A percentile compares a stretch with the other conserved stretches of the same genome.
These are phyloP conservation scores for Zygogramma bicolorata DNA, from an alignment of 2,888 invertebrate species.

Conservation along the genomic window DNA sequence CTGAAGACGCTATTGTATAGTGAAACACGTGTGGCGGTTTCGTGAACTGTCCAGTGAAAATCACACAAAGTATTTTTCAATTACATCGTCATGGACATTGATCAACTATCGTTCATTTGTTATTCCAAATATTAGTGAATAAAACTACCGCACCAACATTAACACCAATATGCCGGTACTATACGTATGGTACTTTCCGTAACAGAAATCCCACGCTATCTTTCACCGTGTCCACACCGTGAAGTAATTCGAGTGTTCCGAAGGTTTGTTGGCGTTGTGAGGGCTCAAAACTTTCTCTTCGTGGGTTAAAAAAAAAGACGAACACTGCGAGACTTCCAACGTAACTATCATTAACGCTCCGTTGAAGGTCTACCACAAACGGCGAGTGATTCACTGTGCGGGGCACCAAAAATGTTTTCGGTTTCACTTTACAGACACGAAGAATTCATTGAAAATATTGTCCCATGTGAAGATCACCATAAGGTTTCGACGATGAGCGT, in stretches of 20 bases:
- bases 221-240: conserved; percentile 1
- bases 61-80: no score
- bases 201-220: not conserved
- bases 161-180: not conserved
- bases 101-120: no score
- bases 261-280: conserved; percentile 30
- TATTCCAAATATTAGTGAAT: no score
- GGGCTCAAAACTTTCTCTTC: conserved; percentile 37
- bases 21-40: no score
- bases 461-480: no score
- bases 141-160: no score
- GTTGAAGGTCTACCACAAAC: conserved; percentile 22
- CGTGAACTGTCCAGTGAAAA: no score
- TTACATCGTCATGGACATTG: no score
- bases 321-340: conserved; percentile 23
- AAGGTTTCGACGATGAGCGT: no score
- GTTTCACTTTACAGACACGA: not conserved
- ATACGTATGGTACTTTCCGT: not conserved
- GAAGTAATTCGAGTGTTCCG: conserved; percentile 25
- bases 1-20: no score
- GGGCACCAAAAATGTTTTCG: not conserved
- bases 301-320: conserved; percentile 22
- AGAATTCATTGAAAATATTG: not conserved
- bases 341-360: conserved; percentile 32
- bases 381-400: not conserved